Percentiles rank a stretch among this genome's conserved stretches.
phyloP scores from a whole-genome alignment of 2,113 vertebrate species.

The Semnopithecus entellus region DNA sequence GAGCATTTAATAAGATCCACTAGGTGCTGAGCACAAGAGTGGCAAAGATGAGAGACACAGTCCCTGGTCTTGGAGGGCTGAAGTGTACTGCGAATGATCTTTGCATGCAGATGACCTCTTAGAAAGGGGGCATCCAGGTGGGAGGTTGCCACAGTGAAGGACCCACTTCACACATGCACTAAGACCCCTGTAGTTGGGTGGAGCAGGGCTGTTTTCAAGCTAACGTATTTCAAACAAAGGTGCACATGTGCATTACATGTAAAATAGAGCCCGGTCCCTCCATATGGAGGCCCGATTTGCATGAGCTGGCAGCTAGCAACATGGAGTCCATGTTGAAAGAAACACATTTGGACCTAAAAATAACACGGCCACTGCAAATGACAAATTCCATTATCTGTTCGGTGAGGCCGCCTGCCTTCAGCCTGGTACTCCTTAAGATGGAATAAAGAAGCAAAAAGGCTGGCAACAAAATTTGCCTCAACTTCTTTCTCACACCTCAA shows the following conservation, averaged over 20 bases:
- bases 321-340: accelerated
- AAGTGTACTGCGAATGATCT: neutral
- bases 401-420: accelerated
- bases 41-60: neutral
- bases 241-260: accelerated
- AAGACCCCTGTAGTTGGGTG: accelerated
- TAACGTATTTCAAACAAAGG: neutral
- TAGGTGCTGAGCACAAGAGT: accelerated
- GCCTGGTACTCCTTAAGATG: accelerated
- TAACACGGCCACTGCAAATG: neutral
- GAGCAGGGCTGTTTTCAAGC: neutral
- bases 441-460: neutral
- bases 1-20: neutral
- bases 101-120: neutral
- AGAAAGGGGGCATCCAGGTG: accelerated
- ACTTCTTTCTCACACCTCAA: neutral
- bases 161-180: accelerated
- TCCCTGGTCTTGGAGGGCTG: neutral
- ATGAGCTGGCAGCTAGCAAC: neutral
- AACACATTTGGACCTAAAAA: neutral
- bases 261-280: accelerated
- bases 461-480: accelerated
- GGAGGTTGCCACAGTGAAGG: neutral
- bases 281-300: accelerated
- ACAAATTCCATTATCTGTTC: neutral